Base-by-base conservation (phyloP, 2,113 vertebrate species). In the Rhagologus leucostigma region DNA sequence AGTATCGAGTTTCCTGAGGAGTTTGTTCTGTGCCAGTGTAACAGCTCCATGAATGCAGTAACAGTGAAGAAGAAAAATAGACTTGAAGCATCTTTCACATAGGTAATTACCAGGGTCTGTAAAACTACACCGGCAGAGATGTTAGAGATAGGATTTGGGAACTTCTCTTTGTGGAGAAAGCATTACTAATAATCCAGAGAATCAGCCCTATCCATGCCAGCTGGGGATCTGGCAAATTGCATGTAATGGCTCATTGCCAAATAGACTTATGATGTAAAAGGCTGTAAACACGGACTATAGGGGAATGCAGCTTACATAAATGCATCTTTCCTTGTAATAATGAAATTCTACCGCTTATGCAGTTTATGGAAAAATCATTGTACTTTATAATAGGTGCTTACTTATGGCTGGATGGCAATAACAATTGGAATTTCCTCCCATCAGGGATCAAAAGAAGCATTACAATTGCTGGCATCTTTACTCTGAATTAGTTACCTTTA, bases 391-490 rank as follows among this genome's bases (percentile, higher is more conserved):
- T 20, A 39, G 53, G 33, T 68, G 24, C 37, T 90, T 78, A 16
- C 11, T 1, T 21, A 50, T 79, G n/a, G 32, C 35, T 77, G 20
- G 41, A 57, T 63, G 56, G 57, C 81, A 95, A 53, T 95, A 95
- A 89, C 84, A 64, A n/a, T 32, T 71, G 73, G 93, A 92, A 91
- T 95, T 95, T 84, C 81, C 86, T 84, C 52, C 44, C 65, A 41
- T 76, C 73, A 68, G 56, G 7, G 44, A 63, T 90, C 92, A 69
- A 69, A 93, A 75, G 46, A 69, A 80, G 26, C 55, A 26, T 70
- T 92, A 7, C 47, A 68, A 64, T 53, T 35, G 30, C 52, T 87
- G 84, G 30, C 56, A 30, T 89, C 69, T 37, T 90, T 80, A 17
- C 39, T 92, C 37, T 85, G 78, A 83, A 24, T 76, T 56, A 39